phyloP scores from a whole-genome alignment of 2,888 invertebrate species.

The Sinodicranocentrus sp. region DNA sequence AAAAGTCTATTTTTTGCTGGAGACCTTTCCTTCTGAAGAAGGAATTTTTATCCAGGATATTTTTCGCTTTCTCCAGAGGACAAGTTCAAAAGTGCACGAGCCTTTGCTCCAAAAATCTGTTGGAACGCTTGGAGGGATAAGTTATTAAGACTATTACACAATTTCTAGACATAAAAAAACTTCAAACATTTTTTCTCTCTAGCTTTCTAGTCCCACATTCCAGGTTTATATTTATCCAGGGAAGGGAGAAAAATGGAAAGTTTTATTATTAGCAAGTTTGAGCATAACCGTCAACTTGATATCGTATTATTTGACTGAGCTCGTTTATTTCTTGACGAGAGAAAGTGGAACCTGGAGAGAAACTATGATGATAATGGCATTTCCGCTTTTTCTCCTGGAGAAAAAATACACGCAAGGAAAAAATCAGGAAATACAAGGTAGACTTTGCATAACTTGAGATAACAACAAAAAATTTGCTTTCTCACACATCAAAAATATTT shows the following conservation, averaged over 20 bases:
- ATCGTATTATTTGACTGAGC: slow-evolving; percentile 2
- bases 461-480: too few species aligned
- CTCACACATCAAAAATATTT: too few species aligned
- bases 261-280: slow-evolving; percentile 13
- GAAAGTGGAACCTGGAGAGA: background rate
- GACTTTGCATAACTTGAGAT: too few species aligned
- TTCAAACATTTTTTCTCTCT: background rate
- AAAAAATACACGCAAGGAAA: too few species aligned
- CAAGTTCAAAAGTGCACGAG: too few species aligned
- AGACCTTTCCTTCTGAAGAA: background rate
- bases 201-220: background rate
- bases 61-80: background rate
- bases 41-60: background rate
- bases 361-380: slow-evolving; percentile 13
- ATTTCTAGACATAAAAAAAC: background rate
- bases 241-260: too few species aligned
- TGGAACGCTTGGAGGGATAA: slow-evolving; percentile 31
- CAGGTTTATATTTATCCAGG: too few species aligned
- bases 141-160: slow-evolving; percentile 20
- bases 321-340: background rate
- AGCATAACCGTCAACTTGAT: background rate
- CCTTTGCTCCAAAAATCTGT: background rate
- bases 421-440: too few species aligned
- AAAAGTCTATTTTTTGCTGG: background rate
- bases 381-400: background rate